phyloP scores from a whole-genome alignment of 2,113 vertebrate genomes.

The Illadopsis cleaveri region DNA sequence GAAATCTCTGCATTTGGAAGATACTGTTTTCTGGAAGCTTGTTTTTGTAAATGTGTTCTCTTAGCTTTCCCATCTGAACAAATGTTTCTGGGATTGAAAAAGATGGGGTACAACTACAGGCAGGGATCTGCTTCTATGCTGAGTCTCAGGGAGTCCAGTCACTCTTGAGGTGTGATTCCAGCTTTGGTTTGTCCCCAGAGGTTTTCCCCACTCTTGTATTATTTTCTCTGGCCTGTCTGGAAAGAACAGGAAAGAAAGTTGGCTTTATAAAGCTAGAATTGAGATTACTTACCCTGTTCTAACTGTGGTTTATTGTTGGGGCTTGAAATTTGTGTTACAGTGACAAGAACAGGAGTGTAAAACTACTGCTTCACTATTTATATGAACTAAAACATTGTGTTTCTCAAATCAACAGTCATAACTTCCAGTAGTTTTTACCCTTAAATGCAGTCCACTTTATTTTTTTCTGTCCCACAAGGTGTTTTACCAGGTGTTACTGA shows the following conservation, averaged over 20 bases:
- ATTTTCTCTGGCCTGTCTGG: not conserved
- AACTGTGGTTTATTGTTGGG: not conserved
- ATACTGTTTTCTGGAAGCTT: not conserved
- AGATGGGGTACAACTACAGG: not conserved
- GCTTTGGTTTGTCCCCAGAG: not conserved
- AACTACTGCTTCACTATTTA: not conserved
- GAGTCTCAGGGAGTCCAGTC: not conserved
- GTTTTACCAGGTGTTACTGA: not conserved
- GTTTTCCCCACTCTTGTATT: not conserved
- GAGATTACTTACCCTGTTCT: not conserved
- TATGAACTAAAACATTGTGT: not conserved
- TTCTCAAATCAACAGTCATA: not conserved
- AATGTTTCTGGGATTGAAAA: not conserved
- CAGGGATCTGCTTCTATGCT: not conserved
- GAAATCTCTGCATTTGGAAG: not conserved
- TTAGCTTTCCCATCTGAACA: not conserved
- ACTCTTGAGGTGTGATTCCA: fast-evolving
- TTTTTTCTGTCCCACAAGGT: not conserved
- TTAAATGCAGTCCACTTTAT: not conserved
- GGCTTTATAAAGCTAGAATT: not conserved
- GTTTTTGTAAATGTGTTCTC: not conserved
- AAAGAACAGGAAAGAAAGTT: not conserved
- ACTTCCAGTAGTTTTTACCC: not conserved
- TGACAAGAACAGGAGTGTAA: not conserved
- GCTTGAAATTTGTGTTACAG: not conserved